These are phyloP conservation scores for Acrobasis consociella DNA, from an alignment of 2,888 invertebrate genomes.

Conservation along the genomic window DNA sequence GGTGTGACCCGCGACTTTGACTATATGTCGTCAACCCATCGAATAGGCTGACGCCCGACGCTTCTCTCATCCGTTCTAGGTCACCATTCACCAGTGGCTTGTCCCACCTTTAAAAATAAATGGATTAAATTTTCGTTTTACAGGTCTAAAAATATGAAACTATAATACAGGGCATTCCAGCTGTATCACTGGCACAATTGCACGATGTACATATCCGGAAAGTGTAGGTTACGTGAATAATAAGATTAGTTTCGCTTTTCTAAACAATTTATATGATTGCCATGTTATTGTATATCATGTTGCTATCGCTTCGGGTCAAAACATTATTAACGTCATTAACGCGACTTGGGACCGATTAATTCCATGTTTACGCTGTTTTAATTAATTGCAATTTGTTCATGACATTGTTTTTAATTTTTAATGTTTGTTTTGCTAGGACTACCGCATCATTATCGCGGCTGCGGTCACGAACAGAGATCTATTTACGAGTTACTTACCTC, in stretches of 20 bases:
- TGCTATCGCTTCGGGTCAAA: slow-evolving; percentile 20
- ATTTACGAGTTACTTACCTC: slow-evolving; percentile 37
- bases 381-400: slow-evolving; percentile 28
- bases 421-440: slow-evolving; percentile 27
- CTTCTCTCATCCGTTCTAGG: too few species aligned
- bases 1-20: too few species aligned
- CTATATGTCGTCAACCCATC: too few species aligned
- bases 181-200: neutral
- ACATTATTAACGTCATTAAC: slow-evolving; percentile 19
- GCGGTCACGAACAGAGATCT: slow-evolving; percentile 41
- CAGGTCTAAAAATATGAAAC: neutral
- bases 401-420: slow-evolving; percentile 12
- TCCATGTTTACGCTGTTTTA: slow-evolving; percentile 27
- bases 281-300: slow-evolving; percentile 4
- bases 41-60: too few species aligned
- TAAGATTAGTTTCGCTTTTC: slow-evolving; percentile 1
- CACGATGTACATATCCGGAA: slow-evolving; percentile 1
- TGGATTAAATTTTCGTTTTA: neutral
- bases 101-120: too few species aligned
- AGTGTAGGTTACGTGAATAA: slow-evolving; percentile 5
- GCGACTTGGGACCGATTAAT: slow-evolving; percentile 22
- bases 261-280: neutral
- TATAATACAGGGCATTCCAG: neutral
- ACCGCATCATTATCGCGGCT: slow-evolving; percentile 22
- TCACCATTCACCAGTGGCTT: too few species aligned